Base-by-base conservation (phyloP, 2,888 invertebrate genomes). In the Lycia hirtaria region DNA sequence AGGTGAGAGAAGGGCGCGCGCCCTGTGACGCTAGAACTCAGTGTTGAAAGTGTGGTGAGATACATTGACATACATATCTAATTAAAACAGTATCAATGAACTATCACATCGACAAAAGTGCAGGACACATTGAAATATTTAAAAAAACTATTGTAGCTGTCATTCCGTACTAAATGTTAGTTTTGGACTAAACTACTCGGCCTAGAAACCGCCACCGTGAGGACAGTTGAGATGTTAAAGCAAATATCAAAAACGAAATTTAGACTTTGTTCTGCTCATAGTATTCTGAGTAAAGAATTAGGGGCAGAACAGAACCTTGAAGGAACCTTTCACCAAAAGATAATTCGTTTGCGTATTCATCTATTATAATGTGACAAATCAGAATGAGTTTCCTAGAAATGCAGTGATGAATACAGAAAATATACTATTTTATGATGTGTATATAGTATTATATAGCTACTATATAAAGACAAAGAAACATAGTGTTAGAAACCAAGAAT, bases 231-330 rank as follows among this genome's bases (percentile, higher is more conserved):
- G 67, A 76, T 78, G 73, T 74, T 78, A 90, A 67, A 92, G 92
- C 92, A 92, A 92, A 92, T 90, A 91, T 78, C 92, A 93, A 92
- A 92, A 92, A 92, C 85, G 92, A 92, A 90, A 92, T 92, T 92
- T 92, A 92, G 92, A 92, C 92, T 87, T 81, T 86, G 90, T 91
- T 92, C 92, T 91, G 90, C 88, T 73, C 78, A 83, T 85, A 81
- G 79, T 80, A 69, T 73, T 76, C 73, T 77, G 65, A 75, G 72
- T 76, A 78, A 75, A 74, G 71, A 82, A 69, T 79, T 80, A 71
- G 79, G 80, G 80, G 87, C 91, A 91, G 90, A 91, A 89, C 88
- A 78, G 62, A 69, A 67, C 52, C 71, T 73, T 76, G 79, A 71
- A 86, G 83, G 85, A 84, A 87, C 80, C 86, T 80, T 80, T 83